These are phyloP conservation scores for Seriola aureovittata DNA, from an alignment of 2,113 vertebrate genomes.

Conservation along the genomic window DNA sequence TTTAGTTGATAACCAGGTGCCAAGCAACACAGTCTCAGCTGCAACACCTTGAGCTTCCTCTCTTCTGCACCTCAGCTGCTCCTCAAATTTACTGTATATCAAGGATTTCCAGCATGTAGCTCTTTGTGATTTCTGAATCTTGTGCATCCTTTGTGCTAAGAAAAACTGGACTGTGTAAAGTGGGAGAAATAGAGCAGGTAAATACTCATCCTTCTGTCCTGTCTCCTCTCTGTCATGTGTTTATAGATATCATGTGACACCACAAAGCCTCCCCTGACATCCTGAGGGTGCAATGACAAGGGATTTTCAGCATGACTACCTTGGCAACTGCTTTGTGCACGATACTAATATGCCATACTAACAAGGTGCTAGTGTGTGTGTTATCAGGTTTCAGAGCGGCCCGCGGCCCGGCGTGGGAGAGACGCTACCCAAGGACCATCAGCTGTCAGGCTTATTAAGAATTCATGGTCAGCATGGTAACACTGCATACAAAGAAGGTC, in stretches of 20 bases:
- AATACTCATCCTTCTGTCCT: too few species aligned
- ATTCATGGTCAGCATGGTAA: conserved; percentile 78
- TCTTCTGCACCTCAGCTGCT: neutral
- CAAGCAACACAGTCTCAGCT: conserved; percentile 29
- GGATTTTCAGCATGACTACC: conserved; percentile 62
- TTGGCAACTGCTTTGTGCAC: conserved; percentile 37
- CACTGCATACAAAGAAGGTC: conserved; percentile 63
- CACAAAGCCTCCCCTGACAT: conserved; percentile 32
- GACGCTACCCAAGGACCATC: conserved; percentile 39
- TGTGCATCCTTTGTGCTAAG: neutral
- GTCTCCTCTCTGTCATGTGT: neutral
- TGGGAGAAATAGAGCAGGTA: neutral
- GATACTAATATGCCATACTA: conserved; percentile 28
- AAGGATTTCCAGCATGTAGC: too few species aligned
- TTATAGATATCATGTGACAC: conserved; percentile 15
- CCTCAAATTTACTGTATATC: neutral
- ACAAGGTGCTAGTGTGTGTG: conserved; percentile 38
- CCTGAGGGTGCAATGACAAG: conserved; percentile 27
- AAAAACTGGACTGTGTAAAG: neutral
- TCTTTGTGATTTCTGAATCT: neutral
- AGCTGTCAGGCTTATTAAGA: conserved; percentile 76
- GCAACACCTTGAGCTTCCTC: neutral
- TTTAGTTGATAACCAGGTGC: conserved; percentile 29
- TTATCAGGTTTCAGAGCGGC: conserved; percentile 60
- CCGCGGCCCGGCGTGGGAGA: conserved; percentile 13